Evolutionary conservation across 2,888 invertebrate species (phyloP).

Genomic region (Lochmaea crataegi): DNA sequence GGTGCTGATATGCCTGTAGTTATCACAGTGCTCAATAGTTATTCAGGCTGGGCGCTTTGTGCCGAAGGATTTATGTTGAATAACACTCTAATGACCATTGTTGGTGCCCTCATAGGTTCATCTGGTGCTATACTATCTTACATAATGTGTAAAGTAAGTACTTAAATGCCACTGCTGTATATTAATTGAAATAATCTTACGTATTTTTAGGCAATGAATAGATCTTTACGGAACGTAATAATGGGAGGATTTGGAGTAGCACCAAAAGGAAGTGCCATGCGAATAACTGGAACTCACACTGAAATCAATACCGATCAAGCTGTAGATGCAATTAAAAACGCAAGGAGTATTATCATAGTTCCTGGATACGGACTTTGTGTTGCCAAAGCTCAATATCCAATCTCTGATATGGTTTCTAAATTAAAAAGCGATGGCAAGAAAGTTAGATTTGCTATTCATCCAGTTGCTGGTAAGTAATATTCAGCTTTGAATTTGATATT

Average conservation of each 20-base stretch:
- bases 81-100: conserved; percentile 91
- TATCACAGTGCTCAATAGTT: conserved; percentile 91
- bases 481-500: conserved; percentile 17
- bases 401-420: conserved; percentile 84
- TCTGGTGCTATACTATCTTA: conserved; percentile 93
- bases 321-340: conserved; percentile 80
- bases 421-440: conserved; percentile 81
- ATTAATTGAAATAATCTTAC: not conserved
- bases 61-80: conserved; percentile 95
- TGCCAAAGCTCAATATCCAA: conserved; percentile 92
- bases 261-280: conserved; percentile 77
- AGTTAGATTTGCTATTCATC: conserved; percentile 91
- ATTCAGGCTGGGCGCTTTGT: conserved; percentile 93
- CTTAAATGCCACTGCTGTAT: conserved; percentile 17
- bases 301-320: conserved; percentile 82
- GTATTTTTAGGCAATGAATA: conserved; percentile 76
- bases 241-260: conserved; percentile 88
- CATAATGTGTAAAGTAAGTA: conserved; percentile 88
- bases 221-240: conserved; percentile 89
- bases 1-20: conserved; percentile 95
- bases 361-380: conserved; percentile 92
- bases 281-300: conserved; percentile 83
- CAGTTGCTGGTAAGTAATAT: conserved; percentile 81
- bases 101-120: conserved; percentile 90
- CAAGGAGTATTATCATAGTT: conserved; percentile 87